A percentile compares a stretch with the other conserved stretches of the same genome.
These are phyloP conservation scores for Phallusia fumigata DNA, from an alignment of 23 tunicate genomes.

Conservation along the genomic window DNA sequence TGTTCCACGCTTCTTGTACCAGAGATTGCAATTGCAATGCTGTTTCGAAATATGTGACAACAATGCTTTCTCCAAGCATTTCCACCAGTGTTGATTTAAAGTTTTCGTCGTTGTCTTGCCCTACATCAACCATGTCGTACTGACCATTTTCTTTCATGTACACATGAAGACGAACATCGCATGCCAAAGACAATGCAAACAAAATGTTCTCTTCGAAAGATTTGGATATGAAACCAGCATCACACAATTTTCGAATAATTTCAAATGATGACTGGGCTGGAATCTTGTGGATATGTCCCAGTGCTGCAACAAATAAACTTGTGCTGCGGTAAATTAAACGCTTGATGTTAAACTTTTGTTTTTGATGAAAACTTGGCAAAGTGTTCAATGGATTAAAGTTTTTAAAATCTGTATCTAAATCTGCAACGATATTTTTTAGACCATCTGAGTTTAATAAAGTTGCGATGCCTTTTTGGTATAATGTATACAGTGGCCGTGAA, in stretches of 20 bases:
- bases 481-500: not conserved
- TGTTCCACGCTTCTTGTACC: too few species aligned
- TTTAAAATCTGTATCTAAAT: not conserved
- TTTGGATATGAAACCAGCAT: not conserved
- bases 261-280: conserved; percentile 13
- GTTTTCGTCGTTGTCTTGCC: not conserved
- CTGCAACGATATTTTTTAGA: not conserved
- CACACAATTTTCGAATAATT: conserved; percentile 3
- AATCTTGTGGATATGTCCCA: conserved; percentile 15
- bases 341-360: not conserved
- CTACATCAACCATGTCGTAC: not conserved
- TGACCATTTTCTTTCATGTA: not conserved
- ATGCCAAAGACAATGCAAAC: conserved; percentile 38
- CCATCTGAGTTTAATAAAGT: not conserved
- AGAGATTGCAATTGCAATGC: not conserved
- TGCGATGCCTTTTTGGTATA: not conserved
- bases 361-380: not conserved
- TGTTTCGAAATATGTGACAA: not conserved
- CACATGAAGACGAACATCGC: conserved; percentile 29
- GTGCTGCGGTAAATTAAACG: conserved; percentile 10
- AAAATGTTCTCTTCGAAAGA: not conserved
- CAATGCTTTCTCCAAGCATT: not conserved
- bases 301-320: conserved; percentile 7
- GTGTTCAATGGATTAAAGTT: not conserved
- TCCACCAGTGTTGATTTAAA: not conserved